Conservation (phyloP, 2,797 vertebrate species). For the Phrynocephalus guinanensis region DNA sequence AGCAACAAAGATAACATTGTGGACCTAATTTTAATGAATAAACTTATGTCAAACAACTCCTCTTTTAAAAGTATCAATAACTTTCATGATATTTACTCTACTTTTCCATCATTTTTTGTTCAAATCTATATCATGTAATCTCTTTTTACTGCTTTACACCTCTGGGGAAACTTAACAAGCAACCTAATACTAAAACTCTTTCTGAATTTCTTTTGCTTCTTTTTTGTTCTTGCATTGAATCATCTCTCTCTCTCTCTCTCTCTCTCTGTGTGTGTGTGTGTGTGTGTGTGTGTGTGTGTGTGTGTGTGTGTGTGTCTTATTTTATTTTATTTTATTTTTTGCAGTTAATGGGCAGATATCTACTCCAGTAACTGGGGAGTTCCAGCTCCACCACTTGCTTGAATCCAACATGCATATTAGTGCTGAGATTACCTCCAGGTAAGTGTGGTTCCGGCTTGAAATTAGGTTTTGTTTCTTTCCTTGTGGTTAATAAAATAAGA, state of each 20-base stretch:
- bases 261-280: no score
- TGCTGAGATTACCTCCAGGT: conserved; percentile 84
- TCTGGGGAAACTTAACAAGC: conserved; percentile 8
- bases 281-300: no score
- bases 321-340: conserved; percentile 44
- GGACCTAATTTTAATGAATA: no score
- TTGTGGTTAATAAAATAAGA: no score
- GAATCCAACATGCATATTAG: conserved; percentile 76
- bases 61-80: not conserved
- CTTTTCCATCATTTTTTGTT: not conserved
- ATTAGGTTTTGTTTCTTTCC: not conserved
- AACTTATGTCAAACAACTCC: no score
- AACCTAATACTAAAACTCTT: not conserved
- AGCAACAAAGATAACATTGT: not conserved
- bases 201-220: not conserved
- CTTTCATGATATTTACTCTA: not conserved
- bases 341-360: conserved; percentile 66
- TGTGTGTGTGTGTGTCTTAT: no score
- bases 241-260: not conserved
- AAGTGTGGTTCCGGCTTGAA: conserved; percentile 9
- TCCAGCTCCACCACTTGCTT: conserved; percentile 75
- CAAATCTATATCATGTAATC: not conserved
- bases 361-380: conserved; percentile 75
- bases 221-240: conserved; percentile 17
- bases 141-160: not conserved